Evolutionary conservation across 2,888 invertebrate genomes (phyloP).

Genomic region (Therioaphis trifolii): DNA sequence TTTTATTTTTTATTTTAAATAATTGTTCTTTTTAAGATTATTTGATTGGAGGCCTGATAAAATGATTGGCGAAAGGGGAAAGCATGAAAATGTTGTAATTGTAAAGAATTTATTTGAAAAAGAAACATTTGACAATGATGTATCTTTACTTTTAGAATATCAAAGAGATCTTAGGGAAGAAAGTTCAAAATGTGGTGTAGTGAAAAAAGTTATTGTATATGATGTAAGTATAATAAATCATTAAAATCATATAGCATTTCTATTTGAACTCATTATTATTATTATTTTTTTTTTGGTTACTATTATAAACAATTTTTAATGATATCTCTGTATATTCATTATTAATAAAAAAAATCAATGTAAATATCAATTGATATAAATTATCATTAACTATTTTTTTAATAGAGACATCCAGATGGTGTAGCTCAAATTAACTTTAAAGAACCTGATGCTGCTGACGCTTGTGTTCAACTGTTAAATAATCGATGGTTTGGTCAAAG

Average conservation of each 20-base stretch:
- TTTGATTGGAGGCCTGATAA: slow-evolving; percentile 98
- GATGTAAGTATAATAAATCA: slow-evolving; percentile 76
- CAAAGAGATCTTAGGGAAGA: slow-evolving; percentile 91
- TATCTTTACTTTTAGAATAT: slow-evolving; percentile 88
- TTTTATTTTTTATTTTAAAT: slow-evolving; percentile 2
- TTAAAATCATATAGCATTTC: neutral
- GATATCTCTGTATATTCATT: no score
- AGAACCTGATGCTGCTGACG: slow-evolving; percentile 90
- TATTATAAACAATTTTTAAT: neutral
- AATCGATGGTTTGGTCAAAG: slow-evolving; percentile 91
- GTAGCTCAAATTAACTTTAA: slow-evolving; percentile 92
- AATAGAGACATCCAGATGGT: slow-evolving; percentile 90
- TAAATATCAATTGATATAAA: no score
- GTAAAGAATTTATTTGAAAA: slow-evolving; percentile 94
- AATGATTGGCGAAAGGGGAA: slow-evolving; percentile 84
- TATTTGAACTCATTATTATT: neutral
- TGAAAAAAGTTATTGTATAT: slow-evolving; percentile 89
- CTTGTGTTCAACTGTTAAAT: slow-evolving; percentile 86
- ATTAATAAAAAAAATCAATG: no score
- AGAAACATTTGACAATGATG: slow-evolving; percentile 88
- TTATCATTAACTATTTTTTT: slow-evolving; percentile 58
- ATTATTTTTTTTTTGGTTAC: neutral
- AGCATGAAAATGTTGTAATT: slow-evolving; percentile 90
- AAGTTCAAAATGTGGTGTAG: slow-evolving; percentile 89
- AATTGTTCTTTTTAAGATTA: slow-evolving; percentile 71